Base-by-base conservation (phyloP, 2,888 invertebrate species). In the Drosophila anomelani region DNA sequence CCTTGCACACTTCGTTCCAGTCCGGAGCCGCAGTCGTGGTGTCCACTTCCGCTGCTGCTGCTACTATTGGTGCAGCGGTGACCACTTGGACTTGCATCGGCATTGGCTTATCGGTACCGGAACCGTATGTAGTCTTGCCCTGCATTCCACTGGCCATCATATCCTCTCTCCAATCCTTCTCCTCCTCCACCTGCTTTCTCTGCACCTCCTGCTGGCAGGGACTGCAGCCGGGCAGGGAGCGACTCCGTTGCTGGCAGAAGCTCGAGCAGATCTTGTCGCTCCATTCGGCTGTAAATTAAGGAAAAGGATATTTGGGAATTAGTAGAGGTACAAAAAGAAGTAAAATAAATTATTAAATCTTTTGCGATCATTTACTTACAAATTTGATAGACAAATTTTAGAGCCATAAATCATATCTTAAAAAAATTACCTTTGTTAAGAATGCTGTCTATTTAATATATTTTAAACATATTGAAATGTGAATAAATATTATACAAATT, bases 1-100 rank as follows among this genome's bases (percentile, higher is more conserved):
- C 91, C 82, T 93, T 93, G 92, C 96, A 96, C 94, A 95, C 94
- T 61, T 93, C 93, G 20, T 94, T 91, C 95, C 95, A 96, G 60
- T 95, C 94, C 57, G 93, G 92, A 12, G 53, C 55, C 36, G 67
- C 49, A 3, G 78, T 77, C 10, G 71, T 62, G 9, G 56, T n/a
- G 1, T 41, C 66, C 43, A 43, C 12, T 9, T 43, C 49, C 15
- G 56, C 44, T 9, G 59, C 34, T 9, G 59, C 34, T 53, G 38
- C 55, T 4, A 58, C 44, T 9, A 57, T 34, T 15, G 54, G 17
- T 26, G 23, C 44, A 7, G 20, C 15, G 3, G 41, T 38, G 7
- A 29, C 9, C 12, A 41, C 54, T 12, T 10, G 43, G n/a, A 36
- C 49, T n/a, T 43, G 32, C 34, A 20, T 23, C 29, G 49, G 13